Percentiles rank a stretch among this genome's conserved stretches.
Conservation (phyloP, 2,113 vertebrate species). For the Macrotus californicus region DNA sequence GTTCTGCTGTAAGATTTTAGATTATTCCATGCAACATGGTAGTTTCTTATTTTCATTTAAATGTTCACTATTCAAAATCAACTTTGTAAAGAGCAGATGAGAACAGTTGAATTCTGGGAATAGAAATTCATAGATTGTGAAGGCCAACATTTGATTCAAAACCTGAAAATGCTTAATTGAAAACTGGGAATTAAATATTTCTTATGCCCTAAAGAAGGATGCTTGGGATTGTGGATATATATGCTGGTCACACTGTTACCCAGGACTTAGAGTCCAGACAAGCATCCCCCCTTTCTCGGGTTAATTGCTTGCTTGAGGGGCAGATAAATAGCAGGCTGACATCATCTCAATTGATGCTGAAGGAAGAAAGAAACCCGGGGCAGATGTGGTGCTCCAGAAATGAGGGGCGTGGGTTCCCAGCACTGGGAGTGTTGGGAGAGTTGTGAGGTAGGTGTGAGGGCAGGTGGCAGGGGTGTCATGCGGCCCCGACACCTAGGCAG, state of each 20-base stretch:
- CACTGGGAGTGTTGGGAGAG: not conserved
- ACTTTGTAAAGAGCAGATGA: conserved; percentile 58
- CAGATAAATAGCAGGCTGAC: not conserved
- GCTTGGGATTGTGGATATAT: not conserved
- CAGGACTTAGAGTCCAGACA: not conserved
- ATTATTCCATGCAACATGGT: conserved; percentile 58
- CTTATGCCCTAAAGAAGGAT: not conserved
- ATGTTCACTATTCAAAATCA: conserved; percentile 58
- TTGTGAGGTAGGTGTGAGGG: not conserved
- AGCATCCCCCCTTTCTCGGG: not conserved
- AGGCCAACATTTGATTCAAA: conserved; percentile 62
- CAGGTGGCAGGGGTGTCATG: not conserved
- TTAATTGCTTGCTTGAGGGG: not conserved
- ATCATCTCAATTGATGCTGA: not conserved
- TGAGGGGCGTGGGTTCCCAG: not conserved
- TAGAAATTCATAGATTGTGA: conserved; percentile 48
- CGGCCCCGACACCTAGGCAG: not conserved
- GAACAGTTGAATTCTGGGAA: conserved; percentile 54
- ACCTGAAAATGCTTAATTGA: not conserved
- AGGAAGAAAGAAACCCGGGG: not conserved
- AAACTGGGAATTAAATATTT: conserved; percentile 2
- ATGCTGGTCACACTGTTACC: not conserved
- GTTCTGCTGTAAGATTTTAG: conserved; percentile 41
- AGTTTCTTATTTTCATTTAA: conserved; percentile 64
- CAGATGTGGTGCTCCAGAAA: not conserved